A percentile compares a stretch with the other conserved stretches of the same genome.
These are phyloP conservation scores for Drosophila ustulata DNA, from an alignment of 2,888 invertebrate species.

Conservation along the genomic window DNA sequence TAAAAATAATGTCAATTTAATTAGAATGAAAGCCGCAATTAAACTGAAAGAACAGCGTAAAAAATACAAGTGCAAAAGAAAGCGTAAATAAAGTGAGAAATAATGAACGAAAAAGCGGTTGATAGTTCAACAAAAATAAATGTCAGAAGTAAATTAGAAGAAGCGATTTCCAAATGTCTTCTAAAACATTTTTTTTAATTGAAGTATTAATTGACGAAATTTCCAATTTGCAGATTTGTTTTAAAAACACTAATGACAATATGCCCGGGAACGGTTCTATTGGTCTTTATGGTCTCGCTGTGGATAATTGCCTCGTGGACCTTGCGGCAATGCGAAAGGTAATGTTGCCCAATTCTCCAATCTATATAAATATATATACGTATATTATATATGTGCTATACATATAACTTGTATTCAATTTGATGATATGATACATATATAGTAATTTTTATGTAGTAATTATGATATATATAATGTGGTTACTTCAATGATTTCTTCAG, in stretches of 20 bases:
- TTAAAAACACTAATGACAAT: conserved; percentile 99
- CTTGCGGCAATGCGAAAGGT: conserved; percentile 99
- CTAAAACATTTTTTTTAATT: too few species aligned
- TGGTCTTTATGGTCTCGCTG: conserved; percentile 99
- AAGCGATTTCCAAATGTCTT: too few species aligned
- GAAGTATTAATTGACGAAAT: neutral
- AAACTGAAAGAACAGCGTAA: too few species aligned
- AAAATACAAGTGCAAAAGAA: too few species aligned
- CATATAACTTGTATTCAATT: neutral
- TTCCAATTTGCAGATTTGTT: conserved; percentile 88
- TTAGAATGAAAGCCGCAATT: neutral
- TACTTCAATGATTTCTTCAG: conserved; percentile 26
- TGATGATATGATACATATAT: conserved; percentile 21
- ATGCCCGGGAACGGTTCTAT: conserved; percentile 98
- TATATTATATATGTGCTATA: too few species aligned
- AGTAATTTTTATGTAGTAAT: conserved; percentile 58
- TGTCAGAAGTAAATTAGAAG: too few species aligned
- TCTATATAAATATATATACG: too few species aligned
- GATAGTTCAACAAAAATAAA: too few species aligned
- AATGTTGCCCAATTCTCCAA: conserved; percentile 83
- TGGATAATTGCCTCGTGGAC: conserved; percentile 99
- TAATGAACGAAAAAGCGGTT: too few species aligned
- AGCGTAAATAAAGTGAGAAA: too few species aligned
- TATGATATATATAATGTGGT: conserved; percentile 41
- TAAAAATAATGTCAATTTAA: neutral